Evolutionary conservation across 2,797 vertebrate species (phyloP), one percentile per base, ranked within the genome.

Genomic region (Scarus forsteni): DNA sequence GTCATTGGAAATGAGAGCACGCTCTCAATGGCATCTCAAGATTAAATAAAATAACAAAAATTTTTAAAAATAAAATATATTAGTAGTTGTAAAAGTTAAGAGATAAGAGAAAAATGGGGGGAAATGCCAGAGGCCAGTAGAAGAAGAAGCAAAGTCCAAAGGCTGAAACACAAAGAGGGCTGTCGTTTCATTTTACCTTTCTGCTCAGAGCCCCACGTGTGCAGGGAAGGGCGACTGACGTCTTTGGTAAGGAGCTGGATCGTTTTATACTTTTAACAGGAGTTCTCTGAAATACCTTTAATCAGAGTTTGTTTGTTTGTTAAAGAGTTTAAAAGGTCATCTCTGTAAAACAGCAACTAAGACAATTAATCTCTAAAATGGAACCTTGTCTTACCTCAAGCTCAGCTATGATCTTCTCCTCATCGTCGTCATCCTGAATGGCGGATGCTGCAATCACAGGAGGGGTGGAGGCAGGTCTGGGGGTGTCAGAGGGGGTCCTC

Each of bases 331-430:
- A 9, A 12, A 13, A 12, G 3, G 10, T 12, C 5, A 43, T 12
- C 4, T 1, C 11, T 10, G 8, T 3, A 8, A 36, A 36, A n/a
- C 27, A 36, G 8, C 34, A 3, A 34, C 3, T 13, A 35, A 53
- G 27, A 61, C 3, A 48, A 54, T 13, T 5, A 16, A 18, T 1
- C 0, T 10, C 0, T 35, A 27, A 3, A 9, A 15, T 10, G 1
- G 13, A n/a, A 19, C 1, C 0, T 0, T 1, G 14, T 7, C 11
- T 5, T 40, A 99, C 98, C 97, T 98, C 97, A 49, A 98, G 93
- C 90, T 99, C 98, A 0, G 97, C 97, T 0, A 97, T 94, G 77
- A 99, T 98, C 84, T 92, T 93, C 70, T 98, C 97, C 58, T 98
- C 97, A 0, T 97, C 96, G 0, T 98, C 96, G 8, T 93, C 92